Percentiles rank a stretch among this genome's conserved stretches.
Conservation (phyloP, 1,140 invertebrate genomes). For the Drosophila repletoides region DNA sequence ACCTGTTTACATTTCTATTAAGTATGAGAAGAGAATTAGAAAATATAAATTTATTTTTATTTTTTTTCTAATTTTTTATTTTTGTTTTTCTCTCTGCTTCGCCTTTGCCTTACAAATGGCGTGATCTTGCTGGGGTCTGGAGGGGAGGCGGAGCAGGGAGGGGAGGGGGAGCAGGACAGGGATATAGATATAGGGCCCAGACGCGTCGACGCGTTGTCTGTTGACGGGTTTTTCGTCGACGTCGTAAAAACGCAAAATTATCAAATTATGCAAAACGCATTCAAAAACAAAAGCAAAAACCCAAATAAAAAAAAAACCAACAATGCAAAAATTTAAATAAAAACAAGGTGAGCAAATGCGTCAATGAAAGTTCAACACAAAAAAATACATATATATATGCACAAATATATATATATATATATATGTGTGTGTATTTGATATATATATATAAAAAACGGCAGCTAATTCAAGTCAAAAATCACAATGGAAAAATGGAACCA, state of each 20-base stretch:
- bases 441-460: slow-evolving; percentile 9
- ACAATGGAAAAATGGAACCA: slow-evolving; percentile 32
- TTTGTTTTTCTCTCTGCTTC: not conserved
- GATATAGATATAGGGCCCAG: slow-evolving; percentile 12
- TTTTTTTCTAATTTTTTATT: slow-evolving; percentile 4
- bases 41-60: slow-evolving; percentile 38
- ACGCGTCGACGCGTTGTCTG: slow-evolving; percentile 36
- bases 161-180: not conserved
- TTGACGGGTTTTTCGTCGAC: slow-evolving; percentile 17
- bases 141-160: slow-evolving; percentile 2
- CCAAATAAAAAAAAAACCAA: slow-evolving; percentile 35
- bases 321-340: slow-evolving; percentile 56
- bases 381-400: not conserved
- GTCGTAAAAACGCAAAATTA: slow-evolving; percentile 51
- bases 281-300: slow-evolving; percentile 27
- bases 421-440: no score
- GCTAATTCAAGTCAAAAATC: slow-evolving; percentile 53
- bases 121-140: slow-evolving; percentile 39
- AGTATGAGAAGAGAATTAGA: no score
- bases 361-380: slow-evolving; percentile 69
- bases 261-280: slow-evolving; percentile 61
- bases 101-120: slow-evolving; percentile 7
- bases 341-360: slow-evolving; percentile 76
- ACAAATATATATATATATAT: no score
- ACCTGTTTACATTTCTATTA: slow-evolving; percentile 72